Percentiles rank a stretch among this genome's conserved stretches.
These are phyloP conservation scores for Cryptoprocta ferox DNA, from an alignment of 2,797 vertebrate species.

Conservation along the genomic window DNA sequence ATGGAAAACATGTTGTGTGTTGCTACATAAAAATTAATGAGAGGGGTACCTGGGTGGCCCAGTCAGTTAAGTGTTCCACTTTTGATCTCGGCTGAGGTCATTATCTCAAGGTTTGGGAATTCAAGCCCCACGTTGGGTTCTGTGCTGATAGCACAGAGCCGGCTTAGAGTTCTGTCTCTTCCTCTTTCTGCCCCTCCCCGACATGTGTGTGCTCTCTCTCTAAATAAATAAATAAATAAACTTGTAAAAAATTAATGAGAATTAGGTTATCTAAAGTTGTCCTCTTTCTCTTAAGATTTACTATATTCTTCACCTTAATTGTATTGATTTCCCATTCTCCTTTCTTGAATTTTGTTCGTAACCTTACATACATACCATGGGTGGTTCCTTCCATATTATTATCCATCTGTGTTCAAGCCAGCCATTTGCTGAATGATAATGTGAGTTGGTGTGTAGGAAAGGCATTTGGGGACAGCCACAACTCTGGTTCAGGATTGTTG, in stretches of 20 bases:
- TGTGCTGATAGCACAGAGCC: no score
- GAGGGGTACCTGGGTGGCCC: background rate
- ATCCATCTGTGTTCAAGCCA: background rate
- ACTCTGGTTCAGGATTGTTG: background rate
- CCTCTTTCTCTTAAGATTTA: background rate
- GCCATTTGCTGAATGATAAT: background rate
- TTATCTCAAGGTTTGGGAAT: no score
- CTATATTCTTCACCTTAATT: background rate
- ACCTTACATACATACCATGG: background rate
- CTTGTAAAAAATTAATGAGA: background rate
- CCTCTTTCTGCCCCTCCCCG: no score
- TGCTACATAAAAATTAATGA: background rate
- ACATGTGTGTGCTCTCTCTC: no score
- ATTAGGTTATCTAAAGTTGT: background rate
- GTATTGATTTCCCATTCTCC: background rate
- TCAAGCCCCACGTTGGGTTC: no score
- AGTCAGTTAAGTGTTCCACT: no score
- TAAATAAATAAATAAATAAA: no score
- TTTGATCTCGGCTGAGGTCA: no score
- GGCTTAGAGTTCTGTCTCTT: no score
- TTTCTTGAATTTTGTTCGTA: background rate
- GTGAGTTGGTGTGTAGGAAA: background rate
- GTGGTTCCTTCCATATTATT: background rate
- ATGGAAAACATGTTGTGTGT: background rate
- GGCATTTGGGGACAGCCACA: background rate